These are phyloP conservation scores for Epicauta chinensis DNA, from an alignment of 1,140 invertebrate genomes.

Conservation along the genomic window DNA sequence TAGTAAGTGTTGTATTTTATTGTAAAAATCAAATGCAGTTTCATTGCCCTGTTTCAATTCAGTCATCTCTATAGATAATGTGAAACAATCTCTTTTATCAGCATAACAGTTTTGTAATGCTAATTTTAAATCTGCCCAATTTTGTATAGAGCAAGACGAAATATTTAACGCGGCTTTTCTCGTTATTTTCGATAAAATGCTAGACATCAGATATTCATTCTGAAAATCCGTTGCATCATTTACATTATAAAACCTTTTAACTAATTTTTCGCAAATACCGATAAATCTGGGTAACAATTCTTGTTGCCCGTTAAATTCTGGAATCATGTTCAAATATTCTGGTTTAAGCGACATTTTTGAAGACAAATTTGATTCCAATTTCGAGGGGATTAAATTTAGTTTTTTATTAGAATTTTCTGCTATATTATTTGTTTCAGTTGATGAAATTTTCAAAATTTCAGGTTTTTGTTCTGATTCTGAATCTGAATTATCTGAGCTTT, in stretches of 20 bases:
- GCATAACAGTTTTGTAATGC: no score
- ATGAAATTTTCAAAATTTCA: not conserved
- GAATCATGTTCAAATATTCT: conserved; percentile 1
- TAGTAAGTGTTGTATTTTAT: no score
- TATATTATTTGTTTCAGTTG: not conserved
- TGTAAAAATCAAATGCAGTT: no score
- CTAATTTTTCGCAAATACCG: not conserved
- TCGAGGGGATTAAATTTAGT: no score
- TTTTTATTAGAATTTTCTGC: not conserved
- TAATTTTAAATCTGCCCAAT: no score
- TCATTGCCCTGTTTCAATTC: no score
- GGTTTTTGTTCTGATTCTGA: not conserved
- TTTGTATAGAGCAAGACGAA: no score
- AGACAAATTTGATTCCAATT: not conserved
- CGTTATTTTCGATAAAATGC: conserved; percentile 5
- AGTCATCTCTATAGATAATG: no score
- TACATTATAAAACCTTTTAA: conserved; percentile 2
- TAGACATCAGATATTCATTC: conserved; percentile 12
- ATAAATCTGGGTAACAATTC: not conserved
- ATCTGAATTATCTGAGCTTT: not conserved
- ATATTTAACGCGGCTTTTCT: not conserved
- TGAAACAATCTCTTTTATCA: no score
- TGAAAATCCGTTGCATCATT: not conserved
- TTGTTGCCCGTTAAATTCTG: not conserved
- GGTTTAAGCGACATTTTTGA: not conserved